Base-by-base conservation (phyloP, 2,888 invertebrate genomes). In the Craniophora ligustri region DNA sequence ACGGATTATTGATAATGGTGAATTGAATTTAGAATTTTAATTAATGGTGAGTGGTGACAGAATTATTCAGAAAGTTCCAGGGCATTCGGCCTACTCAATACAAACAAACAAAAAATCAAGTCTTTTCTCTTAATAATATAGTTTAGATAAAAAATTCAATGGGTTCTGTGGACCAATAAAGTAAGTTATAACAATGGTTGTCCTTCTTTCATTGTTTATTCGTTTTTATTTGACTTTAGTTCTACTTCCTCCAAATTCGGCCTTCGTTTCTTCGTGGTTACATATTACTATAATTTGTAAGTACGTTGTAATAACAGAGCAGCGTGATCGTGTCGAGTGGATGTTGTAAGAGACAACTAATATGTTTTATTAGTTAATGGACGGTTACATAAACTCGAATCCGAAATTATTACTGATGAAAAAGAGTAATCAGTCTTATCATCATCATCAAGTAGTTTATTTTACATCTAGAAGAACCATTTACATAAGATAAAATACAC, bases 241-340 rank as follows among this genome's bases (percentile, higher is more conserved):
- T 57, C 49, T 11, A 60, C 39, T 71, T 67, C 71, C 67, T 64
- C 21, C 21, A 45, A 55, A 19, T 11, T 13, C 23, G 54, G 8
- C 65, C 68, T 71, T 62, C 51, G 18, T 32, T 21, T 59, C 45
- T 46, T 57, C 14, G 55, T 46, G 14, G 40, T 60, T 65, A 51
- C 58, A 49, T 57, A 69, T 63, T 67, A 66, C 40, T 59, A 36
- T 62, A 62, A 69, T 61, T 58, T 50, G 47, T 48, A 41, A 50
- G 40, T 32, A 45, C 15, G 1, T 46, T 42, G n/a, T 28, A 8
- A 19, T 16, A 44, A n/a, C 0, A 0, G 13, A 7, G 32, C 18
- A 19, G 8, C 0, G 28, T 45, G 34, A 19, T 50, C 26, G 40
- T 16, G 30, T 28, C 2, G 6, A 18, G 16, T 26, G 0, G 10